A percentile compares a stretch with the other conserved stretches of the same genome.
These are phyloP conservation scores for Oxygymnocypris stewartii DNA, from an alignment of 2,113 vertebrate species.

Conservation along the genomic window DNA sequence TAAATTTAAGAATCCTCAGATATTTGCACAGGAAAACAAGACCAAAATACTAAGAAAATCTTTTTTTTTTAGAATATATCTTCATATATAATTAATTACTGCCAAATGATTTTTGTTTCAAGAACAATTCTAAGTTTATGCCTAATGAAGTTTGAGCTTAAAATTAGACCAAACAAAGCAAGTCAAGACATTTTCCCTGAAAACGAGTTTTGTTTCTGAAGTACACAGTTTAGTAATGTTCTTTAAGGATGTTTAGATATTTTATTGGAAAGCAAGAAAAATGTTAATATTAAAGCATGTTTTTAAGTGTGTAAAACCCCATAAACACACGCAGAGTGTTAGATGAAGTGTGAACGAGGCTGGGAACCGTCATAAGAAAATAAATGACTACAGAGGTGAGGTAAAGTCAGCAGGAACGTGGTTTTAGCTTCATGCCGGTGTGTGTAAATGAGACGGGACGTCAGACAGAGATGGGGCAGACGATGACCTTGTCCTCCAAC, in stretches of 20 bases:
- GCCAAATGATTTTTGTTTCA: too few species aligned
- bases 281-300: background rate
- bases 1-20: too few species aligned
- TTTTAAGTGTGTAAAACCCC: background rate
- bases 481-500: slow-evolving; percentile 72
- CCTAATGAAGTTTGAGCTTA: too few species aligned
- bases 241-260: background rate
- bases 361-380: background rate
- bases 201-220: background rate
- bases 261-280: background rate
- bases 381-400: background rate
- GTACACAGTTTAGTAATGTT: background rate
- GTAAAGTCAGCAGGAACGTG: slow-evolving; percentile 3
- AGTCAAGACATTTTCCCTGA: background rate
- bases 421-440: background rate
- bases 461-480: slow-evolving; percentile 73
- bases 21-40: too few species aligned
- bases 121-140: too few species aligned
- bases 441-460: background rate
- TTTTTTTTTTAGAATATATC: too few species aligned
- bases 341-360: background rate
- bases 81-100: too few species aligned
- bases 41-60: too few species aligned
- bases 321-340: background rate
- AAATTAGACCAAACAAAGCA: too few species aligned